phyloP scores from a whole-genome alignment of 1,140 invertebrate species.

The Ips typographus region DNA sequence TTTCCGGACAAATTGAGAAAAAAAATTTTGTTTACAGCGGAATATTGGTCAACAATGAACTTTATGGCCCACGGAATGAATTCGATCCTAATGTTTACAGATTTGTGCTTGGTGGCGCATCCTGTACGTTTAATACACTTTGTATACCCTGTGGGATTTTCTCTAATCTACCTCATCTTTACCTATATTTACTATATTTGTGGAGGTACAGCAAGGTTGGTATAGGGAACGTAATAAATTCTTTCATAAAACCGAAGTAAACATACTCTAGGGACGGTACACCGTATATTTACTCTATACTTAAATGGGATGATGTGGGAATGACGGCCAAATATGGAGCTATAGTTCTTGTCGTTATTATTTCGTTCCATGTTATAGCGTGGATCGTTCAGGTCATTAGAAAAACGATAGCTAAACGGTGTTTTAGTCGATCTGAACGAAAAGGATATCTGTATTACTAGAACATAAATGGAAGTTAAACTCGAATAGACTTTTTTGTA shows the following conservation, averaged over 20 bases:
- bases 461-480: no score
- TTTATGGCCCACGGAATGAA: slow-evolving; percentile 73
- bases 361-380: not conserved
- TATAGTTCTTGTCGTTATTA: not conserved
- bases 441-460: no score
- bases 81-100: slow-evolving; percentile 70
- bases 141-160: slow-evolving; percentile 59
- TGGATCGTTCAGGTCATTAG: not conserved
- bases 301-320: not conserved
- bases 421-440: no score
- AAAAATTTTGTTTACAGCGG: not conserved
- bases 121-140: slow-evolving; percentile 70
- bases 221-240: no score
- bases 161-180: not conserved
- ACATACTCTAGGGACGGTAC: not conserved
- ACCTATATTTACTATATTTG: not conserved
- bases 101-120: slow-evolving; percentile 68
- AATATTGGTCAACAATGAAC: slow-evolving; percentile 62
- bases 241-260: no score
- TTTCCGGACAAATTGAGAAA: slow-evolving; percentile 16
- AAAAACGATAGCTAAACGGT: not conserved
- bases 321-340: not conserved
- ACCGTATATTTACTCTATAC: not conserved
- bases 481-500: no score
- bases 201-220: not conserved